Evolutionary conservation across 2,888 invertebrate species (phyloP), one percentile per base, ranked within the genome.

Genomic region (Ophion ellenae): DNA sequence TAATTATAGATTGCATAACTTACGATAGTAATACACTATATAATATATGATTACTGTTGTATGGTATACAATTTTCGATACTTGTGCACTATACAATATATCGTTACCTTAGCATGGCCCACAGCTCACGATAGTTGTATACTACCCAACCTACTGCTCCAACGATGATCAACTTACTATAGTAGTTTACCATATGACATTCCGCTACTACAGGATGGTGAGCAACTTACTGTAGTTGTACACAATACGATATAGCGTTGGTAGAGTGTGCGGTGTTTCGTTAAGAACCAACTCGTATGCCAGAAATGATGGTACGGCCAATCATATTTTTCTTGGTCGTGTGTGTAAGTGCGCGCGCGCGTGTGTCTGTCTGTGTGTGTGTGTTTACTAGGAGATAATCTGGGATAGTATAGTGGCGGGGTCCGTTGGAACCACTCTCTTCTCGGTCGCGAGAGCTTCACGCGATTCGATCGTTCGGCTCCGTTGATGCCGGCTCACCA

Each of bases 391-490:
- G n/a, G 32, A 79, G 63, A 71, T 47, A n/a, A 32, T 14, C 45
- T 40, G 45, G 45, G 7, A 69, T 7, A 61, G 24, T 3, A 73
- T 36, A 36, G 17, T 5, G 40, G 17, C 40, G 61, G 24, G 69
- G 70, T 40, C 57, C 53, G 64, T 74, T 71, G 53, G 69, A 70
- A 69, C 47, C 74, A 67, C 79, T 84, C 75, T 80, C 74, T 79
- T 79, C 83, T 79, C 61, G 83, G 36, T 73, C 64, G 45, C 73
- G 78, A 32, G 57, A 45, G 59, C 57, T 53, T 59, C 74, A 28
- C 81, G 73, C 66, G 74, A 79, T 69, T 24, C 45, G 45, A 74
- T 10, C 66, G 69, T 79, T 82, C 79, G 59, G 69, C 83, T 70
- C 64, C 64, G 71, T 70, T 71, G 84, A 81, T 73, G 64, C 75